Conservation (phyloP, 1,140 invertebrate genomes). For the Thrips palmi region DNA sequence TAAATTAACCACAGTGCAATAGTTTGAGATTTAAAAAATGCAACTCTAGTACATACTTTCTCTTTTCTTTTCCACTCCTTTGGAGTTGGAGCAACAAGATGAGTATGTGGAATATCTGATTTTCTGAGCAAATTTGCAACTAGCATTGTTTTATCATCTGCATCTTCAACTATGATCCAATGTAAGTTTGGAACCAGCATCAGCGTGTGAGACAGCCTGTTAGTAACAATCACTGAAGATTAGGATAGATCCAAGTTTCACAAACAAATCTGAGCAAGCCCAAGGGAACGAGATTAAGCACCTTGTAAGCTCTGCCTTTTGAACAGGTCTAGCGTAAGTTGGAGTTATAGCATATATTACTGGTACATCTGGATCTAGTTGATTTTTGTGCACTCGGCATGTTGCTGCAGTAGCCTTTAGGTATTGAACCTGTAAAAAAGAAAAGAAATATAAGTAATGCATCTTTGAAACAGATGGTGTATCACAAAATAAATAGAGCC, state of each 20-base stretch:
- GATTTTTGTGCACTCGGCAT: background rate
- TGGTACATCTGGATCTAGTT: constrained; percentile 21
- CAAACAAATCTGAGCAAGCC: constrained; percentile 16
- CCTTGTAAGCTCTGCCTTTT: constrained; percentile 89
- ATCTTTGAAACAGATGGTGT: no score
- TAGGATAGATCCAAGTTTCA: constrained; percentile 10
- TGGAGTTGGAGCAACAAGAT: constrained; percentile 50
- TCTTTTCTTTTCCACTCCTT: constrained; percentile 28
- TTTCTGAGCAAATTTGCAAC: constrained; percentile 64
- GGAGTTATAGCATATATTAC: constrained; percentile 81
- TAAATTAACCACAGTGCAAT: background rate
- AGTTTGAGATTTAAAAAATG: constrained; percentile 2
- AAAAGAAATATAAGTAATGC: no score
- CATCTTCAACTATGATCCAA: constrained; percentile 92
- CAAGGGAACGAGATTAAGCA: constrained; percentile 19
- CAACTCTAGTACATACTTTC: constrained; percentile 13
- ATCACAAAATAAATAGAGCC: no score
- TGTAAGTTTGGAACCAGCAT: constrained; percentile 75
- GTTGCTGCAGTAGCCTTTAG: no score
- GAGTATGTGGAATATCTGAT: constrained; percentile 53
- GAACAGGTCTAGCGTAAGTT: constrained; percentile 71
- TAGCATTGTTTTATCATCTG: constrained; percentile 48
- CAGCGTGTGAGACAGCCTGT: constrained; percentile 73
- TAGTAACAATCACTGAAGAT: constrained; percentile 13
- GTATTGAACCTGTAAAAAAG: no score